These are phyloP conservation scores for Seriola rivoliana DNA, from an alignment of 2,113 vertebrate genomes.

Conservation along the genomic window DNA sequence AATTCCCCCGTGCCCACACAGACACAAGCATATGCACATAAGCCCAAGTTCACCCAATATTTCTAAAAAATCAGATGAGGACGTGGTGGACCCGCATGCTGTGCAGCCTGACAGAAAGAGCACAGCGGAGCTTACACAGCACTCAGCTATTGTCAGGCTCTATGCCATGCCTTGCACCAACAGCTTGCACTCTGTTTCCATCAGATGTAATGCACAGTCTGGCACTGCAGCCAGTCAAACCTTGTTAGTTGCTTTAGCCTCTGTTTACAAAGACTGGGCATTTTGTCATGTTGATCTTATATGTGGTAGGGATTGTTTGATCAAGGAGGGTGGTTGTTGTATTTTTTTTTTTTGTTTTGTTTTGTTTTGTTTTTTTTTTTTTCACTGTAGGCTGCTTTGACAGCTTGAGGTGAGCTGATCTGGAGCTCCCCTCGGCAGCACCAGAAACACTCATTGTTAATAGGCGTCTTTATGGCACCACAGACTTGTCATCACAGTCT, in stretches of 20 bases:
- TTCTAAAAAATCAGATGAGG: conserved; percentile 43
- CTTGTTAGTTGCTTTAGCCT: conserved; percentile 53
- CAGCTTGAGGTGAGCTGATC: conserved; percentile 68
- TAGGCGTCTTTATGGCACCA: conserved; percentile 69
- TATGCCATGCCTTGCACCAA: conserved; percentile 48
- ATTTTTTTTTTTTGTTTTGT: conserved; percentile 10
- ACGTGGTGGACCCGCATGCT: conserved; percentile 26
- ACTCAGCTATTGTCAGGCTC: conserved; percentile 58
- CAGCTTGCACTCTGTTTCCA: conserved; percentile 61
- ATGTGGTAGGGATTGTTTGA: conserved; percentile 50
- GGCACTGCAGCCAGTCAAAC: conserved; percentile 61
- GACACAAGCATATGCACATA: not conserved
- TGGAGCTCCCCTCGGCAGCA: conserved; percentile 48
- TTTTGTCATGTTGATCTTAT: conserved; percentile 59
- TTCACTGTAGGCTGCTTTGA: conserved; percentile 51
- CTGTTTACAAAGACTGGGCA: conserved; percentile 61
- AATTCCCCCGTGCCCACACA: not conserved
- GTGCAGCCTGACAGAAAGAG: conserved; percentile 47
- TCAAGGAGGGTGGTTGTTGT: conserved; percentile 29
- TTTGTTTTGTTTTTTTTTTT: conserved; percentile 5
- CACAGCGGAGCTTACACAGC: conserved; percentile 47
- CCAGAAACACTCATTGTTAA: conserved; percentile 75
- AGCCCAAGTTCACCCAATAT: conserved; percentile 9
- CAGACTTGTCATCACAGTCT: conserved; percentile 76
- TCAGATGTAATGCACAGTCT: conserved; percentile 57